Evolutionary conservation across 2,113 vertebrate species (phyloP).

Genomic region (Antigone vipio): DNA sequence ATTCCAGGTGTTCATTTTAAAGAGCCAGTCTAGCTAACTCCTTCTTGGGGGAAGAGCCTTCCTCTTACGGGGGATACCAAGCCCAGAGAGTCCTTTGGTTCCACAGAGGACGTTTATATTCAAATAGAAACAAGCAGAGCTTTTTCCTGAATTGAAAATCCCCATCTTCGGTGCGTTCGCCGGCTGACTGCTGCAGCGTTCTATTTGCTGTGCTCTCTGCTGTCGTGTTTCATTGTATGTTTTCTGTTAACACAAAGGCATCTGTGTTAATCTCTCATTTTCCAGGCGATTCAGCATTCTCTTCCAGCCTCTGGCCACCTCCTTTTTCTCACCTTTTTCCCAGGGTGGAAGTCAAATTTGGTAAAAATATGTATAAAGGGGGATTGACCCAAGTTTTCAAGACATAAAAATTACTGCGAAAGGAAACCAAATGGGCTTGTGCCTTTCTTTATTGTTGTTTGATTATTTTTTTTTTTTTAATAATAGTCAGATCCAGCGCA

Average conservation of each 20-base stretch:
- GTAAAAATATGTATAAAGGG: not conserved
- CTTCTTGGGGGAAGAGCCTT: not conserved
- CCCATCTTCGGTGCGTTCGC: accelerated
- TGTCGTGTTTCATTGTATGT: not conserved
- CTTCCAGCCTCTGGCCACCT: not conserved
- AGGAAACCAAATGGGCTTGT: not conserved
- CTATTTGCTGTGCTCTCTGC: not conserved
- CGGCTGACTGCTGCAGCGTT: not conserved
- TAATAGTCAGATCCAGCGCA: not conserved
- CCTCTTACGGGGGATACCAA: not conserved
- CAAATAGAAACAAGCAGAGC: not conserved
- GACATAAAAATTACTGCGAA: not conserved
- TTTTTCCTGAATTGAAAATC: not conserved
- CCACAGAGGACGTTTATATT: not conserved
- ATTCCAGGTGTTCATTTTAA: not conserved
- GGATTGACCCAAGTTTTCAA: not conserved
- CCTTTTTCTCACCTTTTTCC: not conserved
- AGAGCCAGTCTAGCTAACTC: not conserved
- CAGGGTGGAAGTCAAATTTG: not conserved
- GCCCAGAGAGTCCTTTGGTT: not conserved
- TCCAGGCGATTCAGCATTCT: not conserved
- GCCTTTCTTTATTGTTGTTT: not conserved
- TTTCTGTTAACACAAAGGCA: not conserved
- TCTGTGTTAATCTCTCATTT: not conserved
- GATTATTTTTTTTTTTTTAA: not conserved